Conservation (phyloP, 1,140 invertebrate species). For the Dinothrombium tinctorium region DNA sequence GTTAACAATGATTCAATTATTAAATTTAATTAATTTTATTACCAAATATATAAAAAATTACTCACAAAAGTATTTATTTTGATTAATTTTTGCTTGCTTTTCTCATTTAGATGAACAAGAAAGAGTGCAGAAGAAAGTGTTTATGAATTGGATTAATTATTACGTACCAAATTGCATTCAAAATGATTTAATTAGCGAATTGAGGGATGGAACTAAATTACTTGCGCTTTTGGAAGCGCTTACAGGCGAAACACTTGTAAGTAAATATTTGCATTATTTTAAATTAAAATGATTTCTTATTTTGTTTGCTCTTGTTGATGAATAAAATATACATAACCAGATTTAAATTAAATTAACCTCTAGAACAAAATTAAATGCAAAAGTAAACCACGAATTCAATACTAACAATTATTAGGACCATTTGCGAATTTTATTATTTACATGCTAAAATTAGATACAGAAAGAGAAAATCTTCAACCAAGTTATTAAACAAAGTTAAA, state of each 20-base stretch:
- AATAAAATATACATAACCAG: too few relatives aligned
- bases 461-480: too few relatives aligned
- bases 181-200: neutral
- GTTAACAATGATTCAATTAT: neutral
- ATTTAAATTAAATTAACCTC: too few relatives aligned
- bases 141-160: constrained; percentile 4
- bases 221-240: constrained; percentile 1
- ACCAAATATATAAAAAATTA: neutral
- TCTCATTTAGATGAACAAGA: constrained; percentile 5
- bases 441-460: too few relatives aligned
- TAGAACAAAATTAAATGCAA: too few relatives aligned
- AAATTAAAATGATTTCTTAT: too few relatives aligned
- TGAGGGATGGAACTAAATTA: constrained; percentile 3
- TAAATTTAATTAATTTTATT: neutral
- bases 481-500: too few relatives aligned
- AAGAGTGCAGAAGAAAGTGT: constrained; percentile 2
- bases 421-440: too few relatives aligned
- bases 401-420: too few relatives aligned
- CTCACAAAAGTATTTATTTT: neutral
- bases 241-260: constrained; percentile 3
- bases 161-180: constrained; percentile 2
- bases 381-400: too few relatives aligned
- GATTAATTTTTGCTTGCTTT: neutral
- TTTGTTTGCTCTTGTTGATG: too few relatives aligned
- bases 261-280: too few relatives aligned